Percentiles rank a stretch among this genome's conserved stretches.
These are phyloP conservation scores for Sylvilagus floridanus DNA, from an alignment of 2,797 vertebrate species.

Conservation along the genomic window DNA sequence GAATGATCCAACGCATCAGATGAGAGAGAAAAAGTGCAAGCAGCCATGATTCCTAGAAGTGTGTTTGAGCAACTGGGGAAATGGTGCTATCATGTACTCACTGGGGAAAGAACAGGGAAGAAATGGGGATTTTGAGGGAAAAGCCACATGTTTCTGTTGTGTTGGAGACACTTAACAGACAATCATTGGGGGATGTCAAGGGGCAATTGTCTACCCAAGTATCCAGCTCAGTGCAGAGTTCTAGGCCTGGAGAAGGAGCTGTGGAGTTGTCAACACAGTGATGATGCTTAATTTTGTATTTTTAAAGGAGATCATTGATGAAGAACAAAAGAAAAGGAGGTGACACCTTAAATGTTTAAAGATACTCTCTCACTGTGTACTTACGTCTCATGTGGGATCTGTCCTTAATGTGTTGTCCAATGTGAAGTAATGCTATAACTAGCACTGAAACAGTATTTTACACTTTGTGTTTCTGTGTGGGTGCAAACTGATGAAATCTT, in stretches of 20 bases:
- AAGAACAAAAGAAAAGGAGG: not conserved
- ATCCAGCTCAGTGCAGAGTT: not conserved
- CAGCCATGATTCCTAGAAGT: not conserved
- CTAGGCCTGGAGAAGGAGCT: not conserved
- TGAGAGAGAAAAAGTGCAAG: not conserved
- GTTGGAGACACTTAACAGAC: not conserved
- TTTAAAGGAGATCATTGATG: not conserved
- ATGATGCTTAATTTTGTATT: not conserved
- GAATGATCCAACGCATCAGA: not conserved
- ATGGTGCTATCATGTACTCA: not conserved
- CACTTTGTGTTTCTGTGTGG: no score
- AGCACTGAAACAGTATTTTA: no score
- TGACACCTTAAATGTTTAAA: not conserved
- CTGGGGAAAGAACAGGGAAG: not conserved
- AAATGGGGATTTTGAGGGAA: not conserved
- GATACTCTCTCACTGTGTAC: not conserved
- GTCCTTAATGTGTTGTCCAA: no score
- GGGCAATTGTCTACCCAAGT: not conserved
- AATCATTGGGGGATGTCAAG: not conserved
- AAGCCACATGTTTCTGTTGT: not conserved
- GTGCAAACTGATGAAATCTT: no score
- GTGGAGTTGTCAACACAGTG: no score
- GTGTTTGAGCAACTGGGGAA: not conserved
- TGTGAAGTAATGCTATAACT: no score
- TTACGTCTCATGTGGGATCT: no score